Base-by-base conservation (phyloP, 1,140 invertebrate species). In the Drosophila tropicalis region DNA sequence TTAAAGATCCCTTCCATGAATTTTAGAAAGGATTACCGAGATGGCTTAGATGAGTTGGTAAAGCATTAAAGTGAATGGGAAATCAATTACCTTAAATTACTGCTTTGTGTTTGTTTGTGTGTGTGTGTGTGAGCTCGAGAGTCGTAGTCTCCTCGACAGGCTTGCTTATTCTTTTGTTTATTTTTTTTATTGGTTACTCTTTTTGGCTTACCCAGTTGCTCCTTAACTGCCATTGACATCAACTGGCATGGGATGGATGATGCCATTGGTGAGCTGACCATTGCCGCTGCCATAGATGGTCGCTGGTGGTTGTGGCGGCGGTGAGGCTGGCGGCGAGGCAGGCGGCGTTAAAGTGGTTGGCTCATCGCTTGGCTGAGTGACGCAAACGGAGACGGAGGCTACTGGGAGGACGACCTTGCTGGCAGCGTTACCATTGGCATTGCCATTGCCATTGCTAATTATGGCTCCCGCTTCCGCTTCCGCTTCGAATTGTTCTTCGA, bases 221-320 rank as follows among this genome's bases (percentile, higher is more conserved):
- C 71, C 66, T 91, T 91, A 91, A 91, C 90, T 91, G 57, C 90
- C 90, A 64, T 91, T 91, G 22, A 91, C 90, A 58, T 90, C 82
- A 9, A 90, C 79, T 5, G 66, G 62, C 47, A 78, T 25, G 55
- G 71, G 36, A 40, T 87, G 82, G 5, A 90, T 78, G 39, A 90
- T 78, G 39, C 89, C 83, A 44, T 87, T 86, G 71, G 68, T 62
- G 6, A 86, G 57, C 3, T 69, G 67, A 19, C 67, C 73, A 13
- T 70, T 56, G 15, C 67, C 72, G 5, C 69, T 51, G 65, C 55
- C 85, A 68, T 3, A 86, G 47, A 36, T 65, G 61, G 19, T 68
- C 22, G 22, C 56, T 39, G 40, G 40, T 62, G 51, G 69, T 19
- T 41, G 65, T 44, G 66, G 70, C 47, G 32, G 74, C 32, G 90